Conservation (phyloP, 2,797 vertebrate genomes). For the Podargus strigoides region DNA sequence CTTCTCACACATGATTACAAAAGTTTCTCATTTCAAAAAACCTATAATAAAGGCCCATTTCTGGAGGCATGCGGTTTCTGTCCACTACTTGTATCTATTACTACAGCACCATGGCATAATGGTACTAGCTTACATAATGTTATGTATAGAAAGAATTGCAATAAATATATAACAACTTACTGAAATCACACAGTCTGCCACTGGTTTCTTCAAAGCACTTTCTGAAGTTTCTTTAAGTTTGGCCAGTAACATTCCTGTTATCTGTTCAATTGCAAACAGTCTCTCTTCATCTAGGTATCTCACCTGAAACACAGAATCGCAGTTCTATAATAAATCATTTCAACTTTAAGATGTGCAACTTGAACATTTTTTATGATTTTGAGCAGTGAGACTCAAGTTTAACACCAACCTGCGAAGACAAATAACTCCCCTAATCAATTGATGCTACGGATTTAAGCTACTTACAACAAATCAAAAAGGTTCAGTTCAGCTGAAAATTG, state of each 20-base stretch:
- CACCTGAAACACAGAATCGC: constrained; percentile 64
- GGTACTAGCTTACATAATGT: neutral
- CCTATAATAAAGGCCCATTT: neutral
- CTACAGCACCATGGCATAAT: neutral
- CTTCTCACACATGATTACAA: neutral
- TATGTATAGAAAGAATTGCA: neutral
- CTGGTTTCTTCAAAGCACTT: constrained; percentile 78
- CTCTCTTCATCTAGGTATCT: constrained; percentile 79
- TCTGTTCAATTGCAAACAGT: constrained; percentile 78
- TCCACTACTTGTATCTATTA: neutral
- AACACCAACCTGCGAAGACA: neutral
- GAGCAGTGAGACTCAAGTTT: neutral
- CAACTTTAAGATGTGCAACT: neutral
- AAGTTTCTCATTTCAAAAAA: neutral
- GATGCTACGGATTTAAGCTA: neutral
- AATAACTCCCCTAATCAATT: rapidly evolving
- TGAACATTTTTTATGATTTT: neutral
- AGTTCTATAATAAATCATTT: neutral
- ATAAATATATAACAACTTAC: constrained; percentile 54
- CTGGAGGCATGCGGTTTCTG: neutral
- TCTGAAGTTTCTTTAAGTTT: constrained; percentile 81
- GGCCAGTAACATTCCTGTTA: constrained; percentile 78
- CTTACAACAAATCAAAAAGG: neutral
- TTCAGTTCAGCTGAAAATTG: neutral
- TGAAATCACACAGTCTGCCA: constrained; percentile 81